These are phyloP conservation scores for cat (Felis catus) DNA, from an alignment of 2,113 vertebrate genomes.

Conservation along the genomic window F.catus_Fca126_mat1.0 CM031420.1:59824501-59825000, in stretches of 20 bases:
- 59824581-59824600: conserved; percentile 87
- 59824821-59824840: conserved; percentile 43
- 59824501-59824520: conserved; percentile 84
- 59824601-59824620: conserved; percentile 23
- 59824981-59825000: background rate
- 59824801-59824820: conserved; percentile 7
- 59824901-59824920: background rate
- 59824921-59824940: background rate
- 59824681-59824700: background rate
- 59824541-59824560: conserved; percentile 89
- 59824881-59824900: background rate
- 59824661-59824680: background rate
- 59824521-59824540: conserved; percentile 90
- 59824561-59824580: conserved; percentile 95
- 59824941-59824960: background rate
- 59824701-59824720: background rate
- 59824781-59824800: background rate
- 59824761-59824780: conserved; percentile 38
- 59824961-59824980: background rate
- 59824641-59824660: background rate
- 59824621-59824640: conserved; percentile 35
- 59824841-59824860: conserved; percentile 6
- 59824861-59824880: conserved; percentile 1
- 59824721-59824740: background rate
- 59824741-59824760: conserved; percentile 33